These are phyloP conservation scores for Chrysogorgia sp. DNA, from an alignment of 92 coral and sea anemone genomes.

Conservation along the genomic window DNA sequence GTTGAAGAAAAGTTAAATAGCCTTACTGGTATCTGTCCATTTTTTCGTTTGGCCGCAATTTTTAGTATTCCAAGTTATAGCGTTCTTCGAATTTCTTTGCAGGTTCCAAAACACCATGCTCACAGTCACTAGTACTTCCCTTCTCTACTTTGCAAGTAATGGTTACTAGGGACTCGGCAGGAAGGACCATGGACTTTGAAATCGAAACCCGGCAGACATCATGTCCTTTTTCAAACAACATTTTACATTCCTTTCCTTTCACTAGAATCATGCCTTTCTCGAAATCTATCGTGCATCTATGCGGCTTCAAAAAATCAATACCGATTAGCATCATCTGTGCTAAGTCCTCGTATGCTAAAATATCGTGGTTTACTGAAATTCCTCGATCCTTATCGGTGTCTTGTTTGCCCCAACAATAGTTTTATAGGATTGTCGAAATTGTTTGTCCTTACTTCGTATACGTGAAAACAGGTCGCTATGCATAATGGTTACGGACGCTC, in stretches of 20 bases:
- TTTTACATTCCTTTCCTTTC: slow-evolving; percentile 14
- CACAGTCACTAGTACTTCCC: background rate
- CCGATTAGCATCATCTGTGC: slow-evolving; percentile 36
- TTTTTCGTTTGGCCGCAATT: slow-evolving; percentile 32
- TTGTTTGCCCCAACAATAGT: slow-evolving; percentile 35
- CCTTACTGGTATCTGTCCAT: slow-evolving; percentile 49
- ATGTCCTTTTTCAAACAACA: slow-evolving; percentile 8
- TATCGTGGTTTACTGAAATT: slow-evolving; percentile 22
- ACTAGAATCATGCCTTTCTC: slow-evolving; percentile 11
- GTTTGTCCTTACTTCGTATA: slow-evolving; percentile 26
- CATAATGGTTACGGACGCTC: slow-evolving; percentile 50
- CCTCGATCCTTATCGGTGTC: slow-evolving; percentile 33
- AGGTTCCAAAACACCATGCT: slow-evolving; percentile 29
- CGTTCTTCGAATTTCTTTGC: slow-evolving; percentile 3
- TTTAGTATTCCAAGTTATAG: slow-evolving; percentile 27
- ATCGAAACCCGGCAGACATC: slow-evolving; percentile 41
- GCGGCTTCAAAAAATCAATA: slow-evolving; percentile 36
- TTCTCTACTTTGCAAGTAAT: slow-evolving; percentile 36
- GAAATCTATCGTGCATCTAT: slow-evolving; percentile 32
- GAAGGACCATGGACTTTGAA: slow-evolving; percentile 26
- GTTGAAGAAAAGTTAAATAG: slow-evolving; percentile 6
- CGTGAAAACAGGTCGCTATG: slow-evolving; percentile 35
- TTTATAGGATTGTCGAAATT: slow-evolving; percentile 1
- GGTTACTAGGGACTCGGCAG: slow-evolving; percentile 29
- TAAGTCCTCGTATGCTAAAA: slow-evolving; percentile 39